Conservation (phyloP, 2,888 invertebrate species). For the Molorchus minor region DNA sequence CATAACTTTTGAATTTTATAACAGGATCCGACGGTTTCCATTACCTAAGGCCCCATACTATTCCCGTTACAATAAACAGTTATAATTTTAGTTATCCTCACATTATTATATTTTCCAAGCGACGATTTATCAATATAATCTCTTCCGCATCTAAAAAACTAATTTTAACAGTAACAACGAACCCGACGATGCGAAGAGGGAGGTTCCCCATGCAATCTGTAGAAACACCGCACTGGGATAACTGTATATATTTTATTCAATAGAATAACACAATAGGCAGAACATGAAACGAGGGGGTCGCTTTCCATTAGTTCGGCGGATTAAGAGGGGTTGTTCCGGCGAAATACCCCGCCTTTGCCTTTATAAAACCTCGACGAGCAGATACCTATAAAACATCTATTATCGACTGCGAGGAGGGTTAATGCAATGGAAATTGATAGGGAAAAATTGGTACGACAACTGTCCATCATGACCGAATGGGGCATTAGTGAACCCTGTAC, state of each 20-base stretch:
- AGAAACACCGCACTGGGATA: slow-evolving; percentile 55
- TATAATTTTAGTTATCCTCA: background rate
- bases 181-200: slow-evolving; percentile 33
- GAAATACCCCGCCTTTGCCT: slow-evolving; percentile 47
- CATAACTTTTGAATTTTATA: too few relatives aligned
- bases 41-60: too few relatives aligned
- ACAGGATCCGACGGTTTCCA: too few relatives aligned
- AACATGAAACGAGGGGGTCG: slow-evolving; percentile 56
- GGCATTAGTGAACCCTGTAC: too few relatives aligned
- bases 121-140: slow-evolving; percentile 30
- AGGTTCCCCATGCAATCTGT: slow-evolving; percentile 51
- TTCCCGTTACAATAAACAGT: background rate
- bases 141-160: slow-evolving; percentile 39
- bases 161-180: slow-evolving; percentile 36
- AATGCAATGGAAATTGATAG: slow-evolving; percentile 45
- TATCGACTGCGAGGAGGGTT: slow-evolving; percentile 39
- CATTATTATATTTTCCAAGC: background rate
- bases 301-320: slow-evolving; percentile 58
- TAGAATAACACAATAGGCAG: slow-evolving; percentile 59
- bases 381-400: slow-evolving; percentile 48
- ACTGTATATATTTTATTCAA: slow-evolving; percentile 62
- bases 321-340: slow-evolving; percentile 54
- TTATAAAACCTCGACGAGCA: slow-evolving; percentile 40
- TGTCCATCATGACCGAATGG: too few relatives aligned
- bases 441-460: slow-evolving; percentile 41